Base-by-base conservation (phyloP, 2,113 vertebrate species). In the Agapornis roseicollis region DNA sequence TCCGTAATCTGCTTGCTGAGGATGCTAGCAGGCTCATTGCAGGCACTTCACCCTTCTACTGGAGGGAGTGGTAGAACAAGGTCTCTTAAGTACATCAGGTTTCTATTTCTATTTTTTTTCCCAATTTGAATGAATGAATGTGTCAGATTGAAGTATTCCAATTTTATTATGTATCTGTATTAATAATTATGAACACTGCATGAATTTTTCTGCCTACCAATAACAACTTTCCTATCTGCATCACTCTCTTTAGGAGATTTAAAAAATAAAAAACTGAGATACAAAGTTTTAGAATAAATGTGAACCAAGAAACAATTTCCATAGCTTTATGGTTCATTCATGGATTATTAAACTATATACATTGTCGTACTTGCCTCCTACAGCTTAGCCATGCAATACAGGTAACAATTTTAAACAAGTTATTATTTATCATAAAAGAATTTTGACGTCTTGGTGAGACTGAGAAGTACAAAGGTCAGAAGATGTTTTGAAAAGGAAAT, bases 401-500 rank as follows among this genome's bases (percentile, higher is more conserved):
- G 50, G 49, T 50, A 68, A 84, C 23, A 69, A n/a, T 47, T 83
- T 55, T 7, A 85, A 92, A 29, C n/a, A 74, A 71, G 47, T 76
- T 88, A 65, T 81, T 81, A 53, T 7, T 80, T 84, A 63, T 65
- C 87, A 28, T 17, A 28, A 53, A 88, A 74, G 64, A 79, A 79
- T 91, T 49, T 47, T 94, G 68, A 95, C 80, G 65, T 96, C 88
- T 95, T 74, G 66, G 15, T 61, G 83, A 78, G 61, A 90, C 49
- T 27, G 47, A 91, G 50, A 66, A 88, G 77, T 89, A 52, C 65
- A 96, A 94, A 94, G 88, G 52, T 77, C 80, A 94, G 56, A 93
- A 74, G 72, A 71, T 93, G 72, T 92, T 96, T 95, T 94, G 82
- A 88, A 95, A 93, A 93, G 61, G 90, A 94, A 93, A 94, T 78